Conservation (phyloP, 2,888 invertebrate species). For the Synanthedon andrenaeformis region DNA sequence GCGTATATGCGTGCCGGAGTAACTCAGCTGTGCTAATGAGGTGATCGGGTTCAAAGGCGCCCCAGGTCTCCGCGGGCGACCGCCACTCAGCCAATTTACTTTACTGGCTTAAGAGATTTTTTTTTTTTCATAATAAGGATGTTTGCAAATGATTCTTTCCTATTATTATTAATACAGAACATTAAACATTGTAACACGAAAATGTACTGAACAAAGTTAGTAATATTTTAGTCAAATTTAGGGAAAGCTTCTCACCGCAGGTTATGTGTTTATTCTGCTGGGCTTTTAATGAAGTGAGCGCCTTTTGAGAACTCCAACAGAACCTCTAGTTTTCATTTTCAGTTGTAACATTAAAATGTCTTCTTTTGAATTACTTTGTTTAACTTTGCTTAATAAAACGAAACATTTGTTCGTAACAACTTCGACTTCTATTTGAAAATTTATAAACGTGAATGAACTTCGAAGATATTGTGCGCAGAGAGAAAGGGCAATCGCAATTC, state of each 20-base stretch:
- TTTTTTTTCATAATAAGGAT: neutral
- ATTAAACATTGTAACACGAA: neutral
- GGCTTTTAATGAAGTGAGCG: neutral
- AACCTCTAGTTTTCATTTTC: no score
- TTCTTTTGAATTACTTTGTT: no score
- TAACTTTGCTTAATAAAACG: no score
- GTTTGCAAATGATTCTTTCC: neutral
- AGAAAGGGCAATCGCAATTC: no score
- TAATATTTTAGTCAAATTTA: neutral
- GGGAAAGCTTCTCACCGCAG: neutral
- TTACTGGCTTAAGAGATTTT: slow-evolving; percentile 3
- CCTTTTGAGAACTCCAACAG: no score
- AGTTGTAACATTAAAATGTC: no score
- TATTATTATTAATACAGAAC: neutral
- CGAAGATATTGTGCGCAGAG: no score
- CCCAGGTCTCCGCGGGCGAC: slow-evolving; percentile 45
- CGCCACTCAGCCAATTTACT: slow-evolving; percentile 34
- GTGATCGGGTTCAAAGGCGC: slow-evolving; percentile 63
- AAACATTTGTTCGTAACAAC: no score
- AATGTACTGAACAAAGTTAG: neutral
- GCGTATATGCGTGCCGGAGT: slow-evolving; percentile 42
- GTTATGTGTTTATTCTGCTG: neutral
- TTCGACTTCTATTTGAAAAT: no score
- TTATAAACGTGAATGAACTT: no score
- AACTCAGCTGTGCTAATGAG: slow-evolving; percentile 60